Conservation (phyloP, 2,888 invertebrate genomes). For the Fissipunctia ypsillon region DNA sequence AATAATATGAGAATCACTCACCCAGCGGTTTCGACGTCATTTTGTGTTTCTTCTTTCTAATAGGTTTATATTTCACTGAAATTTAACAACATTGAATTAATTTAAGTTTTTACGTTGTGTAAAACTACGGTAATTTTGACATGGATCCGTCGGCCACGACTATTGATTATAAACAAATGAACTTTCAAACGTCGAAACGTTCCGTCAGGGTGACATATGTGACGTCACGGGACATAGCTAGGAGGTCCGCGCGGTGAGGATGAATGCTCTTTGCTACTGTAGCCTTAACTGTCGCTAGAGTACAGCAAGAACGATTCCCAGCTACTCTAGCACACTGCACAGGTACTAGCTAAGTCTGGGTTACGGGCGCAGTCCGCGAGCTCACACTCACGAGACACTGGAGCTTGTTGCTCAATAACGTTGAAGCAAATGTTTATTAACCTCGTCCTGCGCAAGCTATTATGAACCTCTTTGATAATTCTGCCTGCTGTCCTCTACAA, state of each 20-base stretch:
- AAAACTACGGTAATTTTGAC: conserved; percentile 74
- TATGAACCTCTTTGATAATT: too few species aligned
- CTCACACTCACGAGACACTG: too few species aligned
- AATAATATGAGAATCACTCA: conserved; percentile 63
- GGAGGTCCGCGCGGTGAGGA: neutral
- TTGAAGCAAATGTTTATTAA: too few species aligned
- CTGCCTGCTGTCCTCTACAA: too few species aligned
- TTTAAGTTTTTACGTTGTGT: conserved; percentile 54
- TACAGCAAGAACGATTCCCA: neutral
- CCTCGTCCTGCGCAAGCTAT: too few species aligned
- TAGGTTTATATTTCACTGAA: conserved; percentile 70
- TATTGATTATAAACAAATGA: conserved; percentile 71
- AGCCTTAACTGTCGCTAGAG: neutral
- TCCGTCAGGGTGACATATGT: conserved; percentile 11
- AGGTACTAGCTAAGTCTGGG: too few species aligned
- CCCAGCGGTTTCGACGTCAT: conserved; percentile 80
- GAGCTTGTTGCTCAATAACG: too few species aligned
- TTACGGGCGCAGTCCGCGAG: neutral
- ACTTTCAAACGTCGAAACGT: conserved; percentile 62
- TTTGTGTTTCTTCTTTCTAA: conserved; percentile 52
- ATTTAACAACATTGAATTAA: conserved; percentile 72
- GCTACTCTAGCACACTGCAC: too few species aligned
- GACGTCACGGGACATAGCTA: neutral
- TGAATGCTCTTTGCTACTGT: neutral
- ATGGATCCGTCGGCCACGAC: conserved; percentile 68